Evolutionary conservation across 2,113 vertebrate genomes (phyloP), one percentile per base, ranked within the genome.

Genomic region (Electrona antarctica): DNA sequence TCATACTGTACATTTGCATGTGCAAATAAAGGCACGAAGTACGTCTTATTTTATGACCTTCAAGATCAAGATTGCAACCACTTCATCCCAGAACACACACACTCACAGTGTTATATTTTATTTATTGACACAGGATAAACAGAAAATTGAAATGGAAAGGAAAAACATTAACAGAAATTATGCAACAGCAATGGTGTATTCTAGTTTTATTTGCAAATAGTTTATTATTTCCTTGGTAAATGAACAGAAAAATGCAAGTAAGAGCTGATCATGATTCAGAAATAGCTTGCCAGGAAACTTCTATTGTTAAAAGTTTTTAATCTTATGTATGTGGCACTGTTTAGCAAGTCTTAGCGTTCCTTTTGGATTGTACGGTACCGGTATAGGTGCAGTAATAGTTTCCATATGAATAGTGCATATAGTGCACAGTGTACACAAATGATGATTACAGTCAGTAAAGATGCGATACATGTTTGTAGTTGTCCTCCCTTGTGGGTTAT

Each of bases 121-220:
- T 76, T 71, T 85, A 58, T 72, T 75, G 58, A 65, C 60, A n/a
- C 28, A 71, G 59, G 7, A 78, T 15, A n/a, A 68, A 74, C 3
- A 45, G 4, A 12, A 50, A 51, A 56, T 0, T 8, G 29, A 65
- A 28, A 56, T 7, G 14, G 47, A 13, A 41, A 41, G 33, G 33
- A 41, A 41, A 48, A 2, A 29, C 47, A 14, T 46, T 9, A 33
- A 65, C 46, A 52, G 7, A 8, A 11, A 3, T 1, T 47, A 7
- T 14, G 15, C 48, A 28, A 45, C 0, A 11, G 59, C 8, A 21
- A 1, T 54, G 15, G 49, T 71, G 3, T 67, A 54, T 60, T 64
- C 69, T 64, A 83, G 2, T 69, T 92, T 90, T 83, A 88, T 84
- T 90, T 79, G 73, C 69, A 86, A 58, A 65, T 63, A 79, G 72